phyloP scores from a whole-genome alignment of 37 sponge, comb jelly and placozoan species.

The Crambe crambe region DNA sequence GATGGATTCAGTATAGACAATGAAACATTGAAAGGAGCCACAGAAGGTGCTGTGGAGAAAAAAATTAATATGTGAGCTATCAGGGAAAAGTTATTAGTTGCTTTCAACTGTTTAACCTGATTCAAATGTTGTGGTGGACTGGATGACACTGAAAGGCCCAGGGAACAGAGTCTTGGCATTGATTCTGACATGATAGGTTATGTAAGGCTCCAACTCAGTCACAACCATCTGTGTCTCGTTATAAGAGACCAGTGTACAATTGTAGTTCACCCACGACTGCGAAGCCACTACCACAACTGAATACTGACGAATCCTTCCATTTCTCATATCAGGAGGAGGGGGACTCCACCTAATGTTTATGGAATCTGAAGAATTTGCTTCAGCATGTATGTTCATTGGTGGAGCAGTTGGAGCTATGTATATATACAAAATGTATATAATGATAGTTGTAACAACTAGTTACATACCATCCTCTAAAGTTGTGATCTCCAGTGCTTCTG shows the following conservation, averaged over 20 bases:
- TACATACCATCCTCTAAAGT: conserved; percentile 28
- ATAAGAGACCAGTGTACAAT: not conserved
- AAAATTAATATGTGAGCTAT: not conserved
- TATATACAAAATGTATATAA: not conserved
- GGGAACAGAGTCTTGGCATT: not conserved
- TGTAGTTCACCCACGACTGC: not conserved
- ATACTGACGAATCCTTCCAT: conserved; percentile 12
- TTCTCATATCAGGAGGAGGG: conserved; percentile 11
- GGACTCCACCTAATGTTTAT: conserved; percentile 14
- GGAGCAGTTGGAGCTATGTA: conserved; percentile 26
- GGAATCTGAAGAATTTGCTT: not conserved
- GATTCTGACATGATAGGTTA: conserved; percentile 21
- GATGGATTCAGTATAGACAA: not conserved
- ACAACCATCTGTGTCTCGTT: not conserved
- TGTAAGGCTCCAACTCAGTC: conserved; percentile 5
- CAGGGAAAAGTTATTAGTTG: too few relatives aligned
- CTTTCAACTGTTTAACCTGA: not conserved
- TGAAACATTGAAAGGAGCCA: not conserved
- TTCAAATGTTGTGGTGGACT: not conserved
- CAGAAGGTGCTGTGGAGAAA: not conserved
- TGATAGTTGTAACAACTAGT: not conserved
- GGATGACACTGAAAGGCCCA: not conserved
- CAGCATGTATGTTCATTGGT: not conserved
- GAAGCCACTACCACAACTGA: not conserved
- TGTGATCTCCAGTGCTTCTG: not conserved